These are phyloP conservation scores for Caenorhabditis latens DNA, from an alignment of 1,140 invertebrate species.

Conservation along the genomic window DNA sequence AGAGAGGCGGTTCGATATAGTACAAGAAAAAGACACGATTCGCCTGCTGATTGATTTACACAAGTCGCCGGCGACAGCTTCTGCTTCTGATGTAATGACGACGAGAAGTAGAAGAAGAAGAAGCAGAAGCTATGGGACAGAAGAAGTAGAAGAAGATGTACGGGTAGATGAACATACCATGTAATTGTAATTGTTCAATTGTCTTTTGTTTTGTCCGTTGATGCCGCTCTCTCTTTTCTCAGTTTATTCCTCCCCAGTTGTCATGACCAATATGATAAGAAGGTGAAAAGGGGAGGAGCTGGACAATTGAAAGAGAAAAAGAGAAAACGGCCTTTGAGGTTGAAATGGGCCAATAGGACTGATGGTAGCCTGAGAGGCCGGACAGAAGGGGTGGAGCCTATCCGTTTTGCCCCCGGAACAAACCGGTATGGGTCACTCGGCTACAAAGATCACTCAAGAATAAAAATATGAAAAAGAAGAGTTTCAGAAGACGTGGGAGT, in stretches of 20 bases:
- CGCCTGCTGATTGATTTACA: constrained; percentile 54
- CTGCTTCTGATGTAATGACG: constrained; percentile 55
- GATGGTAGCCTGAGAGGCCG: background rate
- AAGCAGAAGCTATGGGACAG: constrained; percentile 21
- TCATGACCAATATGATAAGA: constrained; percentile 53
- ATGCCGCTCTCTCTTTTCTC: background rate
- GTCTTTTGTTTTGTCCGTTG: constrained; percentile 51
- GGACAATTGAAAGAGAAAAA: constrained; percentile 3
- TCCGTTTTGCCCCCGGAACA: constrained; percentile 13
- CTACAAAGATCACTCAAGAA: constrained; percentile 43
- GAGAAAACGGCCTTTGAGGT: background rate
- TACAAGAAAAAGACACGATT: constrained; percentile 55
- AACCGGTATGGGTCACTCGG: constrained; percentile 47
- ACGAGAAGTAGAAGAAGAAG: constrained; percentile 17
- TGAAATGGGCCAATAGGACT: background rate
- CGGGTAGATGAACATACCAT: constrained; percentile 55
- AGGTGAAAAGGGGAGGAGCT: constrained; percentile 47
- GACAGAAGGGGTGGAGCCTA: constrained; percentile 5
- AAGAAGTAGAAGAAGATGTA: constrained; percentile 32
- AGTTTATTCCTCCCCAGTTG: constrained; percentile 29
- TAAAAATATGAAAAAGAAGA: background rate
- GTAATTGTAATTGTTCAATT: constrained; percentile 53
- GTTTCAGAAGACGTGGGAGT: background rate
- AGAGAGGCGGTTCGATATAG: constrained; percentile 47
- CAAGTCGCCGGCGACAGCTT: constrained; percentile 47